A percentile compares a stretch with the other conserved stretches of the same genome.
phyloP scores from a whole-genome alignment of 35 echinoderm and acorn worm genomes.

The Holothuria glaberrima region DNA sequence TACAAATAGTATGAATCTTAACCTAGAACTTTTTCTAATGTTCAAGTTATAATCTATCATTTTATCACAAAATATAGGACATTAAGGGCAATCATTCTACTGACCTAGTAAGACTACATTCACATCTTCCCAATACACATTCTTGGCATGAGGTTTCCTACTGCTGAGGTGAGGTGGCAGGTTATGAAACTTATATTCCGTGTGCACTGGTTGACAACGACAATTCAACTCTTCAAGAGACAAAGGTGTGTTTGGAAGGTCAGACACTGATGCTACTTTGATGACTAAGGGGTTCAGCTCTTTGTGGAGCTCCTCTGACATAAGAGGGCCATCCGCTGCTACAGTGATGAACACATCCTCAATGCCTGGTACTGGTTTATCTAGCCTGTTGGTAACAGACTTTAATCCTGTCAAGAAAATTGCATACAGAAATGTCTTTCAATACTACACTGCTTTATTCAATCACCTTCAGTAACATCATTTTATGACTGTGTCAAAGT shows the following conservation, averaged over 20 bases:
- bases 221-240: constrained; percentile 61
- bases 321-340: constrained; percentile 90
- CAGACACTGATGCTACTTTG: constrained; percentile 75
- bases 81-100: neutral
- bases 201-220: constrained; percentile 78
- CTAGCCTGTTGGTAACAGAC: constrained; percentile 89
- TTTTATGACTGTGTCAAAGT: no score
- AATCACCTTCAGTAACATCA: no score
- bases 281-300: constrained; percentile 93
- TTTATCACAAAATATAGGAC: no score
- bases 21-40: no score
- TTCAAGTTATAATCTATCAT: no score
- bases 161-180: constrained; percentile 74
- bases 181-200: constrained; percentile 80
- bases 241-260: constrained; percentile 75
- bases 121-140: constrained; percentile 95
- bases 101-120: constrained; percentile 96
- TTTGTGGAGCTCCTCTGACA: constrained; percentile 67
- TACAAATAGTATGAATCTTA: no score
- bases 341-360: constrained; percentile 97
- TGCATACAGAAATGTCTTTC: neutral
- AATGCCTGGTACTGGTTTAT: constrained; percentile 78
- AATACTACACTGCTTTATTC: no score
- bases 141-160: constrained; percentile 64
- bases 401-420: constrained; percentile 70